Evolutionary conservation across 2,113 vertebrate species (phyloP).

Genomic region (Oostethus manadensis): DNA sequence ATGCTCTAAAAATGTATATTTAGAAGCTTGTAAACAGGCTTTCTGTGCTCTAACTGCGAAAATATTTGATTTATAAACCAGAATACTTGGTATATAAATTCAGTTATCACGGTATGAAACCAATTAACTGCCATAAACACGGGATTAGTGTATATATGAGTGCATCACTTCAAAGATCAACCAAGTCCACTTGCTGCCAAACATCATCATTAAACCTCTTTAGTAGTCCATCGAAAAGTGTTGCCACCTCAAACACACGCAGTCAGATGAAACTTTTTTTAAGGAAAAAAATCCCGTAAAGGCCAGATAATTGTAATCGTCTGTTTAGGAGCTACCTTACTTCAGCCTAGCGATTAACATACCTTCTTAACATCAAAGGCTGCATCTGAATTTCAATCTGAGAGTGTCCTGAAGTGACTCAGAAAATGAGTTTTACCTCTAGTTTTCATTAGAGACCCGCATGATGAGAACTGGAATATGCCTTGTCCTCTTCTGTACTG

Average conservation of each 20-base stretch:
- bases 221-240: constrained; percentile 27
- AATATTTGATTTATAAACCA: too few species aligned
- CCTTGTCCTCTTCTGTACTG: not conserved
- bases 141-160: too few species aligned
- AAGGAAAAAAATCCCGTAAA: constrained; percentile 24
- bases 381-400: constrained; percentile 36
- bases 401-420: constrained; percentile 18
- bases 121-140: too few species aligned
- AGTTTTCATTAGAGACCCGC: not conserved
- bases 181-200: constrained; percentile 7
- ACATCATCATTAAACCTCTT: constrained; percentile 32
- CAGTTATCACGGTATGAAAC: too few species aligned
- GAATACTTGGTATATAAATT: too few species aligned
- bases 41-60: too few species aligned
- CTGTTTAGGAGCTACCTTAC: constrained; percentile 28
- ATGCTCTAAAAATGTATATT: too few species aligned
- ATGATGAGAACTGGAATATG: not conserved
- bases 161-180: too few species aligned
- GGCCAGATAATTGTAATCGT: constrained; percentile 41
- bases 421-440: constrained; percentile 17
- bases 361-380: constrained; percentile 59
- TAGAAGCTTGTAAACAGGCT: too few species aligned
- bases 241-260: constrained; percentile 44
- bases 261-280: constrained; percentile 16
- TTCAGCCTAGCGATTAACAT: constrained; percentile 47